Evolutionary conservation across 2,888 invertebrate species (phyloP), one percentile per base, ranked within the genome.

Genomic region (Caenorhabditis imperialis): DNA sequence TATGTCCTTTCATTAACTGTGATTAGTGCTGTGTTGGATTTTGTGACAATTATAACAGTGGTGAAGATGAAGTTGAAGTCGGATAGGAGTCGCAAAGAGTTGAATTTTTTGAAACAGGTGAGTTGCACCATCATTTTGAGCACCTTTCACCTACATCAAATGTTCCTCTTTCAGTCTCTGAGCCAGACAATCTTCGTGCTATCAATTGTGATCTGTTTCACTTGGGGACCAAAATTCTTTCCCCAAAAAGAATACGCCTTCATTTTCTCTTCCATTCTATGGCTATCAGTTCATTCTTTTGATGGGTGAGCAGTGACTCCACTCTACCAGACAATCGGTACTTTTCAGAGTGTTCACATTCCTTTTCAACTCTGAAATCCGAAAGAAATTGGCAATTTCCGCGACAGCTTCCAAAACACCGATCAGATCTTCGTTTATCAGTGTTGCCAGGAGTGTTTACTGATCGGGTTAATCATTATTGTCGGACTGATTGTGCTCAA

Each of bases 221-320:
- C 63, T 8, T 63, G 63, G 63, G 63, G 63, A 14, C 63, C 54
- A 2, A 25, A 47, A 8, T 16, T 63, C 4, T 16, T 63, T 27
- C 47, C 63, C 1, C 54, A 45, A 12, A 53, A 16, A 22, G 54
- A 63, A 3, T 54, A 54, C 30, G 18, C 63, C 6, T 65, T 65
- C 33, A 42, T 65, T 23, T 55, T 65, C 37, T 65, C 63, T 14
- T 65, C 63, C 0, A 65, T 65, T 33, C 48, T 65, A 4, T 65
- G 63, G 63, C 22, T 30, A 3, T 47, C 55, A 18, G 63, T 65
- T 0, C 63, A 65, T 18, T 20, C 33, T 10, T 65, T 65, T 33
- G 63, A 65, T 23, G 63, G 63, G 63, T 55, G 40, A 38, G 18
- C 14, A 38, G n/a, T 12, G 12, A 18, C n/a, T 7, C 6, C 30